Base-by-base conservation (phyloP, 2,888 invertebrate species). In the Perdita meconis region DNA sequence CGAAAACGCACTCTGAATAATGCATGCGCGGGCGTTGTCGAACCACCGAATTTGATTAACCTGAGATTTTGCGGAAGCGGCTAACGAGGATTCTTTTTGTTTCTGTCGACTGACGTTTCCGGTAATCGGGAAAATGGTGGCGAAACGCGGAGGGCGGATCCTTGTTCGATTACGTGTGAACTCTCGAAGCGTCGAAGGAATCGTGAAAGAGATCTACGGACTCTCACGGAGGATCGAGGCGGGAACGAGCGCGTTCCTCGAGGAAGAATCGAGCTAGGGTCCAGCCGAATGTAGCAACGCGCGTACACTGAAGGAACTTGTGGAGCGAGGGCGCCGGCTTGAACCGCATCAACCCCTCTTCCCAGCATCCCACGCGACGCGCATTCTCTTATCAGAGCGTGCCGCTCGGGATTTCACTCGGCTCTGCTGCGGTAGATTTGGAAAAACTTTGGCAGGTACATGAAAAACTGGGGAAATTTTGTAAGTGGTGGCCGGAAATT, bases 291-390 rank as follows among this genome's bases (percentile, higher is more conserved):
- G 87, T 89, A 86, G 88, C 80, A 85, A 81, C 90, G 90, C 90
- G 90, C 89, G 89, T 86, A 87, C 84, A 91, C 91, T 91, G 90
- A 90, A 88, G 85, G 77, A 87, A 89, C 87, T 88, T 86, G 84
- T 80, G 83, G 80, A 69, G 79, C 83, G 85, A 86, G 84, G 84
- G 86, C 87, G 86, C 85, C 86, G 86, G 85, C 82, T 85, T 85
- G 81, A 81, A 78, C 86, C 77, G 74, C 74, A 73, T 63, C 86
- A 87, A 70, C 86, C 88, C 86, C 85, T 85, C 85, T 84, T 85
- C 81, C 72, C 86, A 86, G 86, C 86, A 86, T 85, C 86, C 83
- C 85, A 74, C 79, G 85, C 86, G 84, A 82, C 88, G 89, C 89
- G 89, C 89, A 87, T 86, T 87, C 87, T 84, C 86, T 86, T 86